Base-by-base conservation (phyloP, 2,797 vertebrate genomes). In the Ctenochaetus hawaiiensis region DNA sequence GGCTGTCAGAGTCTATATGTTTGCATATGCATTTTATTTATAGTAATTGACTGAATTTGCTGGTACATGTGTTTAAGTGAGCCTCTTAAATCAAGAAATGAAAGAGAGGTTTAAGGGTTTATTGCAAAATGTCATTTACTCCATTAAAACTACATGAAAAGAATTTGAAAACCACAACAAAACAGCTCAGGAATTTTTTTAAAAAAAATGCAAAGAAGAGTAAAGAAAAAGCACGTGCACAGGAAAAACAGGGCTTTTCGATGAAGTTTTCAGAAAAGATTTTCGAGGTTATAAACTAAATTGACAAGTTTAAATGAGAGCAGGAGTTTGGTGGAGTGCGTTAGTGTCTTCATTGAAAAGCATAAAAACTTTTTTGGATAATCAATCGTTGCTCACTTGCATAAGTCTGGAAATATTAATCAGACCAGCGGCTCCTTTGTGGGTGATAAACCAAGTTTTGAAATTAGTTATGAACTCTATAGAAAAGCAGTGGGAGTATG, bases 21-120 rank as follows among this genome's bases (percentile, higher is more conserved):
- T 17, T 66, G 39, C 30, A 58, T 71, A 69, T 68, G 44, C 58
- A 67, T 43, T 51, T 7, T n/a, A 17, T 80, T 62, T 47, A 77
- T 22, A 14, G 11, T 62, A 74, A 81, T 75, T 69, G 7, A 61
- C 57, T 41, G 1, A 72, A 53, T 37, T 18, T 8, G 6, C 10
- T 18, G 14, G 20, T 62, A 65, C 41, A 58, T 51, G 16, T 45
- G 30, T 77, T 61, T 26, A 13, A 34, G 14, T 6, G 3, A 34
- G 23, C 8, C 18, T 65, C 60, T 26, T 57, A 7, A 66, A 68
- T 72, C 6, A 62, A 44, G 41, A 9, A 20, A 18, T 4, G 26
- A 44, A 26, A 26, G 26, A 26, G 26, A 26, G 26, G 4, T 26
- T 26, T 26, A 26, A 26, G 26, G 26, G 26, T 26, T 26, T 26